Conservation (phyloP, 2,113 vertebrate genomes). For the Platanista minor region DNA sequence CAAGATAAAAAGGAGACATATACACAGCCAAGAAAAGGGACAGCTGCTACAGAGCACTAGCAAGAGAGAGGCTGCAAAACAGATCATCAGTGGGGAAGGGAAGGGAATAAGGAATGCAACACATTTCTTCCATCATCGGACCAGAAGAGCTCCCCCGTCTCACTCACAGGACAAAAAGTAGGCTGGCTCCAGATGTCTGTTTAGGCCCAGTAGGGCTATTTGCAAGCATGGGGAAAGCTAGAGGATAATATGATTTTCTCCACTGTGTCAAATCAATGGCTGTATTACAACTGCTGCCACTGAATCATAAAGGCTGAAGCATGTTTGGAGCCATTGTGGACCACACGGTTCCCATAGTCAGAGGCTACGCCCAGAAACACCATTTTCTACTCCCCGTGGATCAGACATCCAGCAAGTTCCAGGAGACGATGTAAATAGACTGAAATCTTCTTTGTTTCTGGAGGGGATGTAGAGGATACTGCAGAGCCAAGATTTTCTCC, state of each 20-base stretch:
- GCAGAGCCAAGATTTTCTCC: background rate
- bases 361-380: background rate
- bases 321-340: background rate
- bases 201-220: background rate
- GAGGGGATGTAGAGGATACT: background rate
- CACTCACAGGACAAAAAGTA: background rate
- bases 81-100: background rate
- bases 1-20: constrained; percentile 53
- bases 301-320: background rate
- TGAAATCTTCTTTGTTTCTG: background rate
- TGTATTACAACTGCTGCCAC: background rate
- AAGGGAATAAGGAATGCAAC: background rate
- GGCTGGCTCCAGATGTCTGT: background rate
- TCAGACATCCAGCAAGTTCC: background rate
- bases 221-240: background rate
- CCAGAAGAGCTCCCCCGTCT: background rate
- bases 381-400: background rate
- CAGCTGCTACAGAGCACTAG: background rate
- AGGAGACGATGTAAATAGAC: background rate
- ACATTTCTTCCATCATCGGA: background rate
- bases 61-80: background rate
- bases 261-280: background rate
- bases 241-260: background rate
- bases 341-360: background rate
- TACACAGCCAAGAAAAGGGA: constrained; percentile 17